These are phyloP conservation scores for Grallaria varia DNA, from an alignment of 2,113 vertebrate species.

Conservation along the genomic window DNA sequence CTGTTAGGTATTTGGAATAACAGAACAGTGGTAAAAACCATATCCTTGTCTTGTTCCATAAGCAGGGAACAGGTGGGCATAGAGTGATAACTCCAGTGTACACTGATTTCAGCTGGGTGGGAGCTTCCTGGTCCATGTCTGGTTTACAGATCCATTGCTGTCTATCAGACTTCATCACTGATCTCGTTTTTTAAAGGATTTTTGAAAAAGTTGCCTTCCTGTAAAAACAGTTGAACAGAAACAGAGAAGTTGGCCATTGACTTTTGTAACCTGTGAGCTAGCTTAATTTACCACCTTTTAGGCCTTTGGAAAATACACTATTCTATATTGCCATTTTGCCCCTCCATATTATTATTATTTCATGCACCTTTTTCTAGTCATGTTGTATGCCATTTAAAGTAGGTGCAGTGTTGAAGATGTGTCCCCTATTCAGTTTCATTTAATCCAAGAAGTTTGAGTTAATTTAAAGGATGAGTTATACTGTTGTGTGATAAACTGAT, in stretches of 20 bases:
- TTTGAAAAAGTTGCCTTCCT: background rate
- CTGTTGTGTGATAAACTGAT: background rate
- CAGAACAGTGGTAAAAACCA: background rate
- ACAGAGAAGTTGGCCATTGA: background rate
- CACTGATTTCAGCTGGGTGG: background rate
- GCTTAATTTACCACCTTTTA: background rate
- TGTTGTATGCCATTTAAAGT: background rate
- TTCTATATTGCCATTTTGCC: background rate
- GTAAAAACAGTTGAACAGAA: background rate
- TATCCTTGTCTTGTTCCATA: background rate
- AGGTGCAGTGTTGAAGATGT: background rate
- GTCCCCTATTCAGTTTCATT: background rate
- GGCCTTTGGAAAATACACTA: background rate
- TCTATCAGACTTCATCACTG: background rate
- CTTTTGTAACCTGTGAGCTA: background rate
- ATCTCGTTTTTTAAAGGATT: background rate
- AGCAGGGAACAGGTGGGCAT: background rate
- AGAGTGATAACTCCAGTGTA: fast-evolving
- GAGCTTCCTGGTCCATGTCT: fast-evolving
- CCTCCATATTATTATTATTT: background rate
- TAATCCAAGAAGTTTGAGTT: background rate
- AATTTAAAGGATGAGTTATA: background rate
- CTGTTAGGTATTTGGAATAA: background rate
- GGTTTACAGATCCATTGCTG: background rate
- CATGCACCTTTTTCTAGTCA: background rate